These are phyloP conservation scores for Myotis daubentonii DNA, from an alignment of 2,797 vertebrate genomes.

Conservation along the genomic window DNA sequence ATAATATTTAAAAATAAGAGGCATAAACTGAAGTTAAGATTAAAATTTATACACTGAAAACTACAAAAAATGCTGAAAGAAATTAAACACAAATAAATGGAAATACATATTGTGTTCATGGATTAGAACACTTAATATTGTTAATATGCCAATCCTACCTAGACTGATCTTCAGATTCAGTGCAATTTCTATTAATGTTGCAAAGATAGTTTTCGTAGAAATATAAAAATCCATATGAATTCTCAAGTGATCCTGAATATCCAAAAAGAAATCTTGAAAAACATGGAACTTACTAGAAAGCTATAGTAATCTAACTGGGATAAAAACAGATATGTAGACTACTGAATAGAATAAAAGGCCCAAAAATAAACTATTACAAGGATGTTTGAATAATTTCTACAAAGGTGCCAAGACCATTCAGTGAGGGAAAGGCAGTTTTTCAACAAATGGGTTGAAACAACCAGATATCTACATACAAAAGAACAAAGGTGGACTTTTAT, in stretches of 20 bases:
- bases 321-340: background rate
- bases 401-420: background rate
- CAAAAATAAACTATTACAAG: background rate
- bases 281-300: background rate
- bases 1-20: background rate
- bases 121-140: background rate
- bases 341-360: background rate
- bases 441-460: background rate
- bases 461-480: background rate
- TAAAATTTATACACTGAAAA: background rate
- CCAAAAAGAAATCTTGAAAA: background rate
- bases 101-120: background rate
- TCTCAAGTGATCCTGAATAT: background rate
- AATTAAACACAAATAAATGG: background rate
- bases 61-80: background rate
- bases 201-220: background rate
- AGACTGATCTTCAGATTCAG: background rate
- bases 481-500: background rate
- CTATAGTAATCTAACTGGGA: background rate
- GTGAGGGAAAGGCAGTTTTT: background rate
- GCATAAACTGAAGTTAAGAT: background rate
- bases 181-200: background rate
- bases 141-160: background rate
- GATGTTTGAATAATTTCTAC: background rate
- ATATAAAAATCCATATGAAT: background rate